Evolutionary conservation across 2,113 vertebrate species (phyloP).

Genomic region (Myotis davidii): DNA sequence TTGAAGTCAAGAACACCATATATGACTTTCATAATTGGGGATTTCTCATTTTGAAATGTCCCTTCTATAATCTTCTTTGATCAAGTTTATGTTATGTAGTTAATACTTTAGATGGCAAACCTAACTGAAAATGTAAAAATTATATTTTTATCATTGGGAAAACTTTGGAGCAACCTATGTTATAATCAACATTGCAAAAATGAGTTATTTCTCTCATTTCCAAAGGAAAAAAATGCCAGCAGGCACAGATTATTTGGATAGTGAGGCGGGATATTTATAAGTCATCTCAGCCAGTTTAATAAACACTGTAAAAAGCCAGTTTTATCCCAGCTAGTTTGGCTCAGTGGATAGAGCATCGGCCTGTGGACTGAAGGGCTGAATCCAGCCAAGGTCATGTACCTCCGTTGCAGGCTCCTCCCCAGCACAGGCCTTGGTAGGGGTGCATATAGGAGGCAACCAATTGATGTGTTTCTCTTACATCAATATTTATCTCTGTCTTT

Average conservation of each 20-base stretch:
- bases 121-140: conserved; percentile 51
- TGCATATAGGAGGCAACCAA: too few species aligned
- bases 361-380: too few species aligned
- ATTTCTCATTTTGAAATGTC: conserved; percentile 43
- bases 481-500: too few species aligned
- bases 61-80: not conserved
- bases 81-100: not conserved
- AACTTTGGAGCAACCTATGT: not conserved
- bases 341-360: too few species aligned
- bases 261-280: not conserved
- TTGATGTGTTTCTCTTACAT: too few species aligned
- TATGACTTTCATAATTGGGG: not conserved
- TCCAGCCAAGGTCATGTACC: too few species aligned
- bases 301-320: conserved; percentile 6
- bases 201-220: not conserved
- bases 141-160: not conserved
- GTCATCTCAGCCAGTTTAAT: not conserved
- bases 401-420: too few species aligned
- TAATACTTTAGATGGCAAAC: not conserved
- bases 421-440: too few species aligned
- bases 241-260: conserved; percentile 21
- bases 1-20: not conserved
- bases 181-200: conserved; percentile 43
- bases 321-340: too few species aligned
- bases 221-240: conserved; percentile 11